Base-by-base conservation (phyloP, 2,797 vertebrate species). In the Myotis daubentonii region DNA sequence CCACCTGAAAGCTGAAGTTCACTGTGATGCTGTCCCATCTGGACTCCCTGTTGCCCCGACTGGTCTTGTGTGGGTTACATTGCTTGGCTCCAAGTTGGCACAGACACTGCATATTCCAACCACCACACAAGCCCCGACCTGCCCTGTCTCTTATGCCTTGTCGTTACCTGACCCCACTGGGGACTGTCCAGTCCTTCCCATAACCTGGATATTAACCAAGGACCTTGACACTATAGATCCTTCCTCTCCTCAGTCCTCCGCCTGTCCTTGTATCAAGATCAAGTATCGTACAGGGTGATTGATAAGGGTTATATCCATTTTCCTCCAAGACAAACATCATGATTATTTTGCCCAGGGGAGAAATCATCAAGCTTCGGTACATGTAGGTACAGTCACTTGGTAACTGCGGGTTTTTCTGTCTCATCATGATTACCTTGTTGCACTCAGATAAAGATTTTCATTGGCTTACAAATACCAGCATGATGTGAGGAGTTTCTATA, bases 41-140 rank as follows among this genome's bases (percentile, higher is more conserved):
- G 51, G 38, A 44, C 10, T 3, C 9, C 2, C 23, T 4, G 1
- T 8, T 0, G 7, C 10, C 12, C 33, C 17, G 5, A 41, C 28
- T 5, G 49, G 1, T n/a, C 12, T 38, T 5, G 2, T 13, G 8
- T 11, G 47, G 16, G 33, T 62, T 20, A 23, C 12, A 3, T 0
- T 44, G 20, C 72, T 93, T 49, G 55, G 10, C 9, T 4, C 57
- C 60, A 49, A 13, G 60, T 8, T 33, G 20, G 15, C 11, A 2
- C 11, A n/a, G 1, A 23, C 20, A 33, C 13, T 4, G 23, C 1
- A 0, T 16, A 17, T 74, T 57, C 23, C 23, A 81, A 36, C 8
- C 19, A 19, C 2, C 28, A 2, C 36, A 1, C 3, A 57, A 84
- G 23, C 41, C 38, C 53, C 41, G 1, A 19, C 4, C 16, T 16